Evolutionary conservation across 2,797 vertebrate species (phyloP).

Genomic region (Pygocentrus nattereri): DNA sequence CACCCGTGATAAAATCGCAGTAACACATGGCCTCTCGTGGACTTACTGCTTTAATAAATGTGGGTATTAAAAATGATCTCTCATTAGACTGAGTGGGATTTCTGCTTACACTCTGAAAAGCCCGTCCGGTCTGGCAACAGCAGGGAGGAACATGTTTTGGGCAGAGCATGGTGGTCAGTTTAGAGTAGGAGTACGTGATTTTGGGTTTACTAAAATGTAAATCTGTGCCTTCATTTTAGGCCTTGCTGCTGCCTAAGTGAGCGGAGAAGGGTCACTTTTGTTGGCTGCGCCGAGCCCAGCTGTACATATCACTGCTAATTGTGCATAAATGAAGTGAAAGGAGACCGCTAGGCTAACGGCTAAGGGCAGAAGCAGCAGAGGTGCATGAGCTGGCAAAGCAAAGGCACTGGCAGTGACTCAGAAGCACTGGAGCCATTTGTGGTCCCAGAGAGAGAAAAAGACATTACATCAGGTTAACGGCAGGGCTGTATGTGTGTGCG

Average conservation of each 20-base stretch:
- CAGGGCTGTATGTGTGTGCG: slow-evolving; percentile 29
- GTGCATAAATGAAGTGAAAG: slow-evolving; percentile 7
- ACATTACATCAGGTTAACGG: slow-evolving; percentile 56
- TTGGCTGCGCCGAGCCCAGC: background rate
- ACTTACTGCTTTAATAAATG: no score
- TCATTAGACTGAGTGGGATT: no score
- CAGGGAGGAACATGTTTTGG: no score
- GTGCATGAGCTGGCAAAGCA: slow-evolving; percentile 35
- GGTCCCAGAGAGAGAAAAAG: slow-evolving; percentile 56
- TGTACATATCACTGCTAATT: slow-evolving; percentile 25
- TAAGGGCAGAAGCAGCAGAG: slow-evolving; percentile 14
- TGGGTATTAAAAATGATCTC: no score
- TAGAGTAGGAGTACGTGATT: no score
- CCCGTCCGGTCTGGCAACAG: no score
- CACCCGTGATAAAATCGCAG: no score
- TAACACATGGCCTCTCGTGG: no score
- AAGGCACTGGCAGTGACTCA: slow-evolving; percentile 35
- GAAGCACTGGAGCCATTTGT: slow-evolving; percentile 49
- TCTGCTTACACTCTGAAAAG: no score
- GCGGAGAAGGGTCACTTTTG: background rate
- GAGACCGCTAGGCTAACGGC: slow-evolving; percentile 26
- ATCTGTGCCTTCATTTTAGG: no score
- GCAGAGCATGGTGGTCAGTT: no score
- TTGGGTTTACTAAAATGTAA: no score
- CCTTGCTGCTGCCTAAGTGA: background rate